Conservation (phyloP, 2,113 vertebrate genomes). For the Epinephelus fuscoguttatus region DNA sequence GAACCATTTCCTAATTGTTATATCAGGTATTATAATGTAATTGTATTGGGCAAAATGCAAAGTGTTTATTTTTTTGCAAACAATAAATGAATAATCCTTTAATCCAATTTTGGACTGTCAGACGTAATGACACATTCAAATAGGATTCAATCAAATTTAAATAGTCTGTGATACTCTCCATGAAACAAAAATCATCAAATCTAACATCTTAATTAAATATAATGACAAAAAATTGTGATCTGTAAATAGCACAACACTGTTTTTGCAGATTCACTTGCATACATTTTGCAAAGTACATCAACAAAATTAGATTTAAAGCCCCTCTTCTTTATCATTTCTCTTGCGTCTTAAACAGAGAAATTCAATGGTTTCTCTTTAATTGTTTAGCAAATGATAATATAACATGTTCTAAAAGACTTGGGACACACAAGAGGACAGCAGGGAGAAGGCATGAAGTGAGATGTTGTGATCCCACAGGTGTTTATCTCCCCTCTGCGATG, state of each 20-base stretch:
- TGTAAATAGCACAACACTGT: neutral
- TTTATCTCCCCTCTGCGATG: slow-evolving; percentile 39
- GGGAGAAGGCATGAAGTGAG: slow-evolving; percentile 50
- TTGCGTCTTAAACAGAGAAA: slow-evolving; percentile 6
- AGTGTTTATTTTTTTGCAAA: neutral
- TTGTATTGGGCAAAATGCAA: neutral
- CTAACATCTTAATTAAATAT: neutral
- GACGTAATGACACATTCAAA: neutral
- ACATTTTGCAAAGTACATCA: neutral
- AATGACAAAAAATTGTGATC: neutral
- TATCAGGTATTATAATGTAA: neutral
- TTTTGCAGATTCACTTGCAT: neutral
- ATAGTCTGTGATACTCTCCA: neutral
- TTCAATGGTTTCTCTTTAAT: slow-evolving; percentile 11
- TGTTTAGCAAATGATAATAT: slow-evolving; percentile 39
- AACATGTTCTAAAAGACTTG: slow-evolving; percentile 38
- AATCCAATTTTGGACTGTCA: neutral
- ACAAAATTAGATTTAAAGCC: neutral
- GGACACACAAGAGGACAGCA: slow-evolving; percentile 33
- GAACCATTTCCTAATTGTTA: neutral
- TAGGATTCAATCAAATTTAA: neutral
- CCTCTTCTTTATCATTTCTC: neutral
- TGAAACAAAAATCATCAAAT: neutral
- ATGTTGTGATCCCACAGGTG: slow-evolving; percentile 66
- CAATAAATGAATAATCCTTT: neutral